Conservation (phyloP, 1,140 invertebrate species). For the Nephila pilipes region DNA sequence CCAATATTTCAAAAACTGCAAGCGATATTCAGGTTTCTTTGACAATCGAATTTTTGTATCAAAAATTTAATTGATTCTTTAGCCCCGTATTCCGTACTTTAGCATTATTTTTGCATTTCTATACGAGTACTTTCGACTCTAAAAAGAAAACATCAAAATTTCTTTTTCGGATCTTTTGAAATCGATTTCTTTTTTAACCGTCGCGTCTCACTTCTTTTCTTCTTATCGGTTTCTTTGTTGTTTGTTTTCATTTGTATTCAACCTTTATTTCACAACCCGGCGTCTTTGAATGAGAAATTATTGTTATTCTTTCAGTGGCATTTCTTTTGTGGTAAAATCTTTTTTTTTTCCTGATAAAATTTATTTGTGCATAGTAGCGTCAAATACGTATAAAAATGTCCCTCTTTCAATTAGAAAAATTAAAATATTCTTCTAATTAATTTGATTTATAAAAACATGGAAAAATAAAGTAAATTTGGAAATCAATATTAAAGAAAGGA, state of each 20-base stretch:
- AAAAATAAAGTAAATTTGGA: not conserved
- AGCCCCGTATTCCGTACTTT: no score
- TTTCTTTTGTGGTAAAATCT: not conserved
- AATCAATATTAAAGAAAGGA: not conserved
- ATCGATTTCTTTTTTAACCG: not conserved
- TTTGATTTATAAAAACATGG: not conserved
- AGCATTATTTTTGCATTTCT: no score
- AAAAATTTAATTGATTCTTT: no score
- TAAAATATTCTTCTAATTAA: not conserved
- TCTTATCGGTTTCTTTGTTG: not conserved
- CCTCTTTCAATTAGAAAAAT: not conserved
- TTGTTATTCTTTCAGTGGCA: not conserved
- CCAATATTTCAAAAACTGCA: no score
- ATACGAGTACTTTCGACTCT: not conserved
- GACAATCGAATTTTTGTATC: no score
- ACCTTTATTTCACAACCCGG: not conserved
- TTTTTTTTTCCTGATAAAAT: not conserved
- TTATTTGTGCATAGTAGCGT: not conserved
- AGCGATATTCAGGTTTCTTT: no score
- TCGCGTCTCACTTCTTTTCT: not conserved
- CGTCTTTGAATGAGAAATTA: slow-evolving; percentile 9
- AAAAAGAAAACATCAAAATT: slow-evolving; percentile 14
- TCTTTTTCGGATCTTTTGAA: not conserved
- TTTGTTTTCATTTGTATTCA: slow-evolving; percentile 3
- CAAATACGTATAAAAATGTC: not conserved